Evolutionary conservation across 2,888 invertebrate species (phyloP).

Genomic region (Nomada lathburiana): DNA sequence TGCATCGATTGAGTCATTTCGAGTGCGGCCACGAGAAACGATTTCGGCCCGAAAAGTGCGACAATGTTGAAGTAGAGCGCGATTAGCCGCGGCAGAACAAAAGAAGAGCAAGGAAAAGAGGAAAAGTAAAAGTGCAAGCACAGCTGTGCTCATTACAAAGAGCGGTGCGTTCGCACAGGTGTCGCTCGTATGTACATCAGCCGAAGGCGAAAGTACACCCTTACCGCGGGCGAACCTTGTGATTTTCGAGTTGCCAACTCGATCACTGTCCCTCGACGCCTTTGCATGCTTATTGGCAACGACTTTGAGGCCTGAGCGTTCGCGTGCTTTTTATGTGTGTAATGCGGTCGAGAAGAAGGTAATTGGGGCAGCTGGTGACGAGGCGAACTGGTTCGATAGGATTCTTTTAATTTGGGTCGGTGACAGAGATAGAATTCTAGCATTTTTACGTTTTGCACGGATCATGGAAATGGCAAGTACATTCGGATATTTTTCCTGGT

Average conservation of each 20-base stretch:
- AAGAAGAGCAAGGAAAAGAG: too few species aligned
- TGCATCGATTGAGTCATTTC: slow-evolving; percentile 23
- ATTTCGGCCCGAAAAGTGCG: slow-evolving; percentile 3
- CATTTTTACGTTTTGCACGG: too few species aligned
- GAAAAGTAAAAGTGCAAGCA: background rate
- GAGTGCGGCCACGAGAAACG: background rate
- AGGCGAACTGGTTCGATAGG: background rate
- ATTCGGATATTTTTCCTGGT: too few species aligned
- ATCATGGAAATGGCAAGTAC: too few species aligned
- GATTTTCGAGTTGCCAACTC: slow-evolving; percentile 54
- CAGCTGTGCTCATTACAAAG: slow-evolving; percentile 45
- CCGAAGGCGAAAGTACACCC: slow-evolving; percentile 46
- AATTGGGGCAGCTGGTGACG: slow-evolving; percentile 35
- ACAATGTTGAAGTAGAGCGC: slow-evolving; percentile 25
- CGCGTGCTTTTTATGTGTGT: slow-evolving; percentile 31
- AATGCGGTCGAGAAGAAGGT: slow-evolving; percentile 15
- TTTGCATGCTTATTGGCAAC: slow-evolving; percentile 20
- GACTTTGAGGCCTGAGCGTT: background rate
- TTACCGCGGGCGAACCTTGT: slow-evolving; percentile 40
- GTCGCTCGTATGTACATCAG: slow-evolving; percentile 39
- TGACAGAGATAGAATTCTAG: background rate
- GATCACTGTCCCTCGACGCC: slow-evolving; percentile 7
- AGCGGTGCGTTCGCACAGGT: slow-evolving; percentile 30
- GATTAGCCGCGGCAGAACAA: slow-evolving; percentile 22
- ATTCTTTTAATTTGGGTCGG: background rate